phyloP scores from a whole-genome alignment of 2,113 vertebrate species.

The Rallus limicola region DNA sequence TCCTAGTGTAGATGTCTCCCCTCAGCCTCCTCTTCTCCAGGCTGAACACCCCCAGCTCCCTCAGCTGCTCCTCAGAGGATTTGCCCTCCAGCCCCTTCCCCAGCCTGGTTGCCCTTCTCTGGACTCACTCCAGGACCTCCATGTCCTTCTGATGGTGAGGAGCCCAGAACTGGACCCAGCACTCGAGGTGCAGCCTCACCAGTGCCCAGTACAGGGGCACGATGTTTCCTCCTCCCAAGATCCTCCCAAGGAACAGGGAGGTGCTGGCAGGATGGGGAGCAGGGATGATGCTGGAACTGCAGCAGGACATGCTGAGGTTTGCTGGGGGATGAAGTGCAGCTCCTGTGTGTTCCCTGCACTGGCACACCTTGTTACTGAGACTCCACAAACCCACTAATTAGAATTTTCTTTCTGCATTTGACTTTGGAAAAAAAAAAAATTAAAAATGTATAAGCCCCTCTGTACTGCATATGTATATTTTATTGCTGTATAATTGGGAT shows the following conservation, averaged over 20 bases:
- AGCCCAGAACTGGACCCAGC: too few species aligned
- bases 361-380: slow-evolving; percentile 37
- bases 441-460: slow-evolving; percentile 80
- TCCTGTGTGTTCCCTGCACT: not conserved
- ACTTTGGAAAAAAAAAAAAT: slow-evolving; percentile 71
- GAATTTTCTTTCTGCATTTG: slow-evolving; percentile 67
- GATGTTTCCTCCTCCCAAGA: not conserved
- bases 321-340: not conserved
- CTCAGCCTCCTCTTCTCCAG: too few species aligned
- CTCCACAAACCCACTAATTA: slow-evolving; percentile 66
- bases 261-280: not conserved
- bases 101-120: too few species aligned
- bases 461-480: slow-evolving; percentile 77
- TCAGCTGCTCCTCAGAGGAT: too few species aligned
- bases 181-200: too few species aligned
- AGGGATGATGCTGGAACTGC: not conserved
- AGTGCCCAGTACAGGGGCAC: too few species aligned
- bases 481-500: slow-evolving; percentile 77
- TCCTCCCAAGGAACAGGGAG: not conserved
- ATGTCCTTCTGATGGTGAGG: too few species aligned
- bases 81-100: too few species aligned
- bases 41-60: too few species aligned
- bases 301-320: accelerated
- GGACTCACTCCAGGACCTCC: too few species aligned
- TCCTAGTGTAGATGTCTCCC: too few species aligned